Evolutionary conservation across 2,888 invertebrate species (phyloP).

Genomic region (Spatulosminthurus flaviceps): DNA sequence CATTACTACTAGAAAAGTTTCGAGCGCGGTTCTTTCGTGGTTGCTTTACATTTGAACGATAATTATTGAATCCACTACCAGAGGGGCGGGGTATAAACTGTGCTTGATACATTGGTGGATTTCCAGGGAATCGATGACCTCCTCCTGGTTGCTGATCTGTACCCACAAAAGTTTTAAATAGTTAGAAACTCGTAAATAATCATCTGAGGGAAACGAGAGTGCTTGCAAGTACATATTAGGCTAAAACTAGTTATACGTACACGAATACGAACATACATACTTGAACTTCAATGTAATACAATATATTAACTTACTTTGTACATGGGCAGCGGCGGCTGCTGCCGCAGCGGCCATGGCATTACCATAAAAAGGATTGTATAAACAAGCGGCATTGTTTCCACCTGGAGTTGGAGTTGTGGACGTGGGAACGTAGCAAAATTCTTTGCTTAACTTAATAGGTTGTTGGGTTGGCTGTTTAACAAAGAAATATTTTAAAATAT

Average conservation of each 20-base stretch:
- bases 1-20: conserved; percentile 40
- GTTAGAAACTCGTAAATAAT: neutral
- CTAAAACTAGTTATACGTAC: neutral
- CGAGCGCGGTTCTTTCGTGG: conserved; percentile 42
- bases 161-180: neutral
- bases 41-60: conserved; percentile 29
- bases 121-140: conserved; percentile 45
- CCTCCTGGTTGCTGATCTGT: conserved; percentile 42
- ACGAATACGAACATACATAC: neutral
- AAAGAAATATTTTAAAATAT: neutral
- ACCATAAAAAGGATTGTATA: conserved; percentile 46
- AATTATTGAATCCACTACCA: conserved; percentile 40
- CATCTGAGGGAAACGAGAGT: neutral
- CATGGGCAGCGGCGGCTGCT: conserved; percentile 41
- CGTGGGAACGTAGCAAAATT: conserved; percentile 45
- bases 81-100: conserved; percentile 44
- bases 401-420: conserved; percentile 37
- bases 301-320: conserved; percentile 40
- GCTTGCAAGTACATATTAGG: neutral
- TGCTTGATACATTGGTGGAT: conserved; percentile 36
- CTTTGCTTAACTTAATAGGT: conserved; percentile 38
- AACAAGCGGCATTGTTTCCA: conserved; percentile 32
- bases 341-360: conserved; percentile 41
- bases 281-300: neutral
- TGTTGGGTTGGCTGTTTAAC: conserved; percentile 19